These are phyloP conservation scores for Carassius auratus DNA, from an alignment of 2,113 vertebrate genomes.

Conservation along the genomic window DNA sequence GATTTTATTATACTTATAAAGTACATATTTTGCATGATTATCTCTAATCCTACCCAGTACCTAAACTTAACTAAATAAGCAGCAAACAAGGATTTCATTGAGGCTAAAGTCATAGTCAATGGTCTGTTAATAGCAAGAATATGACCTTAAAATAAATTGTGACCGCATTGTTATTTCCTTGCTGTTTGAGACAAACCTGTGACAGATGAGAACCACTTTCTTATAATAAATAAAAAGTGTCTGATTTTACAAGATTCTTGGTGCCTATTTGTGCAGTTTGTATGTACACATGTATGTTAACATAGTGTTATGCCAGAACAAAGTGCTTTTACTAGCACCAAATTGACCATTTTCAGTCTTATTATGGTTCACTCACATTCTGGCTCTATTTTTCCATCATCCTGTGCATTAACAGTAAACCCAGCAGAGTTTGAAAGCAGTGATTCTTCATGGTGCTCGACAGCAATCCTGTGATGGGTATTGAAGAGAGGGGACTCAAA, in stretches of 20 bases:
- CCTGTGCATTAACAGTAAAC: not conserved
- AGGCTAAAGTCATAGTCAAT: too few relatives aligned
- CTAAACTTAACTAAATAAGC: too few relatives aligned
- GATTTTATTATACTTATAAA: too few relatives aligned
- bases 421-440: slow-evolving; percentile 2
- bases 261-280: not conserved
- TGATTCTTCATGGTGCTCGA: not conserved
- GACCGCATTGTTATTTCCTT: not conserved
- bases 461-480: slow-evolving; percentile 44
- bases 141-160: too few relatives aligned
- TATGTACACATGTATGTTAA: not conserved
- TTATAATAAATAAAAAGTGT: not conserved
- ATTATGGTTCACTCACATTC: not conserved
- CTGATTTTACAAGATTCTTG: not conserved
- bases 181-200: too few relatives aligned
- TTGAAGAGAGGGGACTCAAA: too few relatives aligned
- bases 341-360: not conserved
- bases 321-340: not conserved
- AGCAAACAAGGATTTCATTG: too few relatives aligned
- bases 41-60: too few relatives aligned
- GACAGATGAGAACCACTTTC: not conserved
- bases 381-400: not conserved
- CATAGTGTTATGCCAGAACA: not conserved
- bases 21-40: too few relatives aligned
- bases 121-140: too few relatives aligned